A percentile compares a stretch with the other conserved stretches of the same genome.
phyloP scores from a whole-genome alignment of 1,140 invertebrate genomes.

The Drosophila parvula region DNA sequence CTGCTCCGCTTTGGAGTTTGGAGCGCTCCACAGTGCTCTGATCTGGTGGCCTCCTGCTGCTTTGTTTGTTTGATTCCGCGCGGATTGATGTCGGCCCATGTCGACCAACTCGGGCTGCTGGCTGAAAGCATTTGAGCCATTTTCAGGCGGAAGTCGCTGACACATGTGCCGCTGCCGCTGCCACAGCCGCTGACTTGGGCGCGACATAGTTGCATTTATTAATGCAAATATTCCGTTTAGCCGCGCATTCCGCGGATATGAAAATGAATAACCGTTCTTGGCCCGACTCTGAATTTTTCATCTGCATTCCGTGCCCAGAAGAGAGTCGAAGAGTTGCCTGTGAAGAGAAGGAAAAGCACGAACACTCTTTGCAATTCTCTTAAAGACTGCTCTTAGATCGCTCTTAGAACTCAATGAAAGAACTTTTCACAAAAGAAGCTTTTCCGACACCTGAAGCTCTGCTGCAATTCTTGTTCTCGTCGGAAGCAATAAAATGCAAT shows the following conservation, averaged over 20 bases:
- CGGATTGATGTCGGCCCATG: constrained; percentile 62
- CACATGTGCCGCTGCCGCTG: constrained; percentile 18
- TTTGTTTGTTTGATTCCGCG: constrained; percentile 64
- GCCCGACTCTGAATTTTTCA: constrained; percentile 41
- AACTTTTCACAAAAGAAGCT: constrained; percentile 55
- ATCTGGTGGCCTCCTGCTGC: constrained; percentile 60
- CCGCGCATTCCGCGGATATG: constrained; percentile 65
- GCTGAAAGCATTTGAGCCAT: constrained; percentile 68
- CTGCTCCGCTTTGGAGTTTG: constrained; percentile 18
- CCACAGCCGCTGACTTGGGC: constrained; percentile 61
- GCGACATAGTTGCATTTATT: constrained; percentile 81
- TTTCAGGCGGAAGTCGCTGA: constrained; percentile 51
- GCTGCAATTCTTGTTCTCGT: constrained; percentile 45
- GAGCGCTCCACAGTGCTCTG: constrained; percentile 20
- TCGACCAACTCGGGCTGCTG: constrained; percentile 36
- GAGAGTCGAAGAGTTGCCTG: constrained; percentile 12
- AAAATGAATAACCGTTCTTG: constrained; percentile 69
- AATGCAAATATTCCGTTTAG: constrained; percentile 75
- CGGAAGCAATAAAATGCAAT: constrained; percentile 75
- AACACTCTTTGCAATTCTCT: constrained; percentile 8
- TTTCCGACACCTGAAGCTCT: constrained; percentile 45
- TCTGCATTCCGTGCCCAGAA: constrained; percentile 9
- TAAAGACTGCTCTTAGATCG: constrained; percentile 32
- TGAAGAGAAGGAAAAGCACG: constrained; percentile 15
- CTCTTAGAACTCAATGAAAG: constrained; percentile 7